Evolutionary conservation across 2,797 vertebrate species (phyloP), one percentile per base, ranked within the genome.

Genomic region (Siniperca obscura): DNA sequence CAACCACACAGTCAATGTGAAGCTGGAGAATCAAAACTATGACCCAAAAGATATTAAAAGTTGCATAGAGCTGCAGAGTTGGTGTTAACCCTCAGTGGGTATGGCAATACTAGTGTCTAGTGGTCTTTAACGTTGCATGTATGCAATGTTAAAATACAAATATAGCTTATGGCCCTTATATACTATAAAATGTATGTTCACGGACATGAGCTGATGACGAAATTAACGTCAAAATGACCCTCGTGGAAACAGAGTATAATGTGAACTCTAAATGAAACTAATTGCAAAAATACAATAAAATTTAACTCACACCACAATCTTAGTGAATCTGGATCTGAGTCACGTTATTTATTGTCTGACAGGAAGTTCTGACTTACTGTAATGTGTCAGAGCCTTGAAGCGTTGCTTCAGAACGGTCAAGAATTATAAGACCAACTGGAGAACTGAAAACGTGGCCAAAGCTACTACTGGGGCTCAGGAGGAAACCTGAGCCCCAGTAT

Each of bases 291-390:
- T 19, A 8, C 9, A 8, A 42, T 64, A 4, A 56, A 57, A 38
- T 17, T 68, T 14, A 60, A 66, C 30, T 59, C 5, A 22, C 16
- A n/a, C 16, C 0, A 5, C 19, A 65, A 13, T 22, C 19, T 55
- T 27, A 53, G 46, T 65, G 70, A 82, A 80, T 85, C 81, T 78
- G 81, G 71, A 84, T 74, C 76, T 82, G 22, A 53, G 70, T 57
- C 27, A 1, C 10, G 50, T 48, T 34, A 38, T 69, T 66, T 61
- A 59, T 46, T 17, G 70, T 75, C 50, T 9, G 30, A 65, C 1
- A n/a, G 30, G 50, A 50, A 64, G n/a, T 52, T 70, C 27, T 44
- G 27, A 62, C 34, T 69, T 21, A 27, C 56, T n/a, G 40, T 60
- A 6, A 14, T 5, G n/a, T 25, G 11, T 61, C 72, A 46, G 16